Conservation (phyloP, 2,113 vertebrate genomes). For the Notarius quadriscutis region DNA sequence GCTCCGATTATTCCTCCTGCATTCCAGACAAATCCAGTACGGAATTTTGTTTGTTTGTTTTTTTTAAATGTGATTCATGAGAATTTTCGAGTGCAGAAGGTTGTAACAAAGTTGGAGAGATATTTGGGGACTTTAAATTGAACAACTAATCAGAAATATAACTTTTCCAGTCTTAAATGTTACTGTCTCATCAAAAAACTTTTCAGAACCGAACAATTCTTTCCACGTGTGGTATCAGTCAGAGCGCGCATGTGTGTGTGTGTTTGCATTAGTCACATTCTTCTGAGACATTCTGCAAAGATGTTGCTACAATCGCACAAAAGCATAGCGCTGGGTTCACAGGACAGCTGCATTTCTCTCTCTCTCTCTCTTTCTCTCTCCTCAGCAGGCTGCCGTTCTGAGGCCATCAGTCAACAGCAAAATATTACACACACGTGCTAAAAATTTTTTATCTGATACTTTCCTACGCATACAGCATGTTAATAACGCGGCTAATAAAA, state of each 20-base stretch:
- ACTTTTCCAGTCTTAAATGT: background rate
- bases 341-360: conserved; percentile 41
- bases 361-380: background rate
- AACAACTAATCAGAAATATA: background rate
- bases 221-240: conserved; percentile 1
- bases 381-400: background rate
- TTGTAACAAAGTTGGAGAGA: background rate
- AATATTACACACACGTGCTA: background rate
- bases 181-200: background rate
- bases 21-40: background rate
- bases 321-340: background rate
- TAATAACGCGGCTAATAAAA: background rate
- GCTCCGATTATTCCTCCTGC: background rate
- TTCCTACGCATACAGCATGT: background rate
- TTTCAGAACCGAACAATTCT: background rate
- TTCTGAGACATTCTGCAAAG: background rate
- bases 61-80: background rate
- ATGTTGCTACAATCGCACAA: conserved; percentile 32
- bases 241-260: conserved; percentile 1
- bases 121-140: background rate
- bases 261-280: conserved; percentile 24
- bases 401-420: background rate
- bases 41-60: background rate
- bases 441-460: background rate
- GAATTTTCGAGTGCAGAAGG: background rate